Evolutionary conservation across 1,140 invertebrate genomes (phyloP), one percentile per base, ranked within the genome.

Genomic region (Phocides pigmalion): DNA sequence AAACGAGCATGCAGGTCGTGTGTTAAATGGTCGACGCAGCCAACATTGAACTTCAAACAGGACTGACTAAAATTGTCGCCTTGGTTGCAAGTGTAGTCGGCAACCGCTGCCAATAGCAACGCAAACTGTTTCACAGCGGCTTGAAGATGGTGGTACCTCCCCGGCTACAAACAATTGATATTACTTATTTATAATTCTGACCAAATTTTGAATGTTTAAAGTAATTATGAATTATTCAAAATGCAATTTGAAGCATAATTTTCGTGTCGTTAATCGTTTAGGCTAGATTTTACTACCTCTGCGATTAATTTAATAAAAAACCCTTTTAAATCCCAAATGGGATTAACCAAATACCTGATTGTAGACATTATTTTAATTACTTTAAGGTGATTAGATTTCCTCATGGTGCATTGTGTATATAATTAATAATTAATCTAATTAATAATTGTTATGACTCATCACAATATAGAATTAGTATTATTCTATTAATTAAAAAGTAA

Each of bases 311-410:
- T 76, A 77, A 75, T 76, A 73, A 70, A 74, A 64, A 54, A 68
- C 56, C 68, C 65, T 75, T 64, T 66, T 67, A 61, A 70, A 75
- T 74, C 71, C 62, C 76, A 63, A 25, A 74, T 51, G 84, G 84
- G 84, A 82, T 66, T 74, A 81, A 87, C 83, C 83, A 87, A 87
- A 86, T 87, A 85, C 84, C 84, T 86, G 84, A 87, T 77, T 75
- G 75, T 84, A 80, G 68, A 70, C 63, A 68, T 49, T 73, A 68
- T 72, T 69, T 71, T 72, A 73, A 28, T 75, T 67, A 58, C 62
- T 74, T 70, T 58, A 46, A 42, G 58, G 6, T 72, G 64, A 73
- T 75, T 73, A 72, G 61, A 71, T 72, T 64, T 74, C 74, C 69
- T 70, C 61, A 69, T 82, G 86, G 84, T 87, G 84, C 85, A 63